Base-by-base conservation (phyloP, 2,888 invertebrate species). In the Panzeria rudis region DNA sequence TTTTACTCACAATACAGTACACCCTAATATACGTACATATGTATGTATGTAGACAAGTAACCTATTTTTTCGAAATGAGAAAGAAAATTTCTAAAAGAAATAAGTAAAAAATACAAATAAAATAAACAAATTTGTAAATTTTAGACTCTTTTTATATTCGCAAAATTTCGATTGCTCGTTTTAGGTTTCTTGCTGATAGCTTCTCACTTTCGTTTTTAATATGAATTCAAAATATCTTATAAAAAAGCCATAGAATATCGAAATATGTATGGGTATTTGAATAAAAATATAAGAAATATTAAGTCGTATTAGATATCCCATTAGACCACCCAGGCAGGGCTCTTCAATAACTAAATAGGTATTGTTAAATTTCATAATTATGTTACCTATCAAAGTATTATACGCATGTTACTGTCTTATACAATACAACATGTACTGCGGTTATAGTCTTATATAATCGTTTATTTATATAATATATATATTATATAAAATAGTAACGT, bases 141-240 rank as follows among this genome's bases (percentile, higher is more conserved):
- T 50, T 66, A 72, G 66, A 52, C 64, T 56, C 41, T 73, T 82
- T 64, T 44, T 29, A 25, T 25, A 61, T 23, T 47, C 47, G n/a
- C 29, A 59, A 20, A n/a, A 3, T 41, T 38, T 72, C 17, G 8
- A 29, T 64, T 50, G 64, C n/a, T 77, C 17, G 17, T 54, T 56
- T 64, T 54, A 9, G 66, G 25, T 50, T 78, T 15, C 11, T n/a
- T n/a, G n/a, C n/a, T n/a, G n/a, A 17, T 56, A n/a, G 32, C 52
- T 29, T 54, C 54, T 77, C 23, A 61, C 61, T 78, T 73, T 83
- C 68, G 25, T 54, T 83, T 78, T 78, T 61, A 13, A 5, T 17
- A 7, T n/a, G n/a, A n/a, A n/a, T 23, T 35, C 35, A 47, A 20
- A 13, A 7, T 32, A 32, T 25, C 11, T 20, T 5, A 7, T 15